These are phyloP conservation scores for Wasmannia auropunctata DNA, from an alignment of 1,140 invertebrate species.

Conservation along the genomic window DNA sequence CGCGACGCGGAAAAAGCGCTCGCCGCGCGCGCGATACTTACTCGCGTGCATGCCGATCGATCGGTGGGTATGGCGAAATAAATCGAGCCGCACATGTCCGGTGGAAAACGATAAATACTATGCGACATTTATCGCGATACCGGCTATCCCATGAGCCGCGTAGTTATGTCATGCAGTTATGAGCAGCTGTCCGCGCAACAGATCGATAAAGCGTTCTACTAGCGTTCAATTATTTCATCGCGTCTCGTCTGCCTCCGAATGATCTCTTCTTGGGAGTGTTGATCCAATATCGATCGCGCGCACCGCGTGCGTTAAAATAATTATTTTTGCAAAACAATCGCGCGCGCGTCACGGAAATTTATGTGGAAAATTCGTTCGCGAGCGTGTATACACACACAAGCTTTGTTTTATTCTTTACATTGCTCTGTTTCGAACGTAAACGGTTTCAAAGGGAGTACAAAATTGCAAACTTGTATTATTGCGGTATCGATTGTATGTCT, in stretches of 20 bases:
- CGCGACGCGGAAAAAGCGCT: neutral
- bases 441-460: neutral
- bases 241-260: neutral
- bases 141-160: neutral
- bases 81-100: slow-evolving; percentile 25
- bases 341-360: neutral
- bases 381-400: neutral
- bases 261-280: neutral
- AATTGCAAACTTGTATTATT: neutral
- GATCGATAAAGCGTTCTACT: slow-evolving; percentile 57
- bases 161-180: slow-evolving; percentile 52
- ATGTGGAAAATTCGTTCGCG: neutral
- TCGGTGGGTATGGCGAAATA: slow-evolving; percentile 26
- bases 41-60: slow-evolving; percentile 31
- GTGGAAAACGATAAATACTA: slow-evolving; percentile 54
- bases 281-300: neutral
- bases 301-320: neutral
- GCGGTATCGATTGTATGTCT: neutral
- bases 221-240: slow-evolving; percentile 64
- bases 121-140: slow-evolving; percentile 53
- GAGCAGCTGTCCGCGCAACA: slow-evolving; percentile 40
- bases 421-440: neutral
- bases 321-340: slow-evolving; percentile 14
- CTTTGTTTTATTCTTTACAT: slow-evolving; percentile 6
- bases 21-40: slow-evolving; percentile 2